Evolutionary conservation across 2,888 invertebrate species (phyloP), one percentile per base, ranked within the genome.

Genomic region (Dicyrtomina minuta): DNA sequence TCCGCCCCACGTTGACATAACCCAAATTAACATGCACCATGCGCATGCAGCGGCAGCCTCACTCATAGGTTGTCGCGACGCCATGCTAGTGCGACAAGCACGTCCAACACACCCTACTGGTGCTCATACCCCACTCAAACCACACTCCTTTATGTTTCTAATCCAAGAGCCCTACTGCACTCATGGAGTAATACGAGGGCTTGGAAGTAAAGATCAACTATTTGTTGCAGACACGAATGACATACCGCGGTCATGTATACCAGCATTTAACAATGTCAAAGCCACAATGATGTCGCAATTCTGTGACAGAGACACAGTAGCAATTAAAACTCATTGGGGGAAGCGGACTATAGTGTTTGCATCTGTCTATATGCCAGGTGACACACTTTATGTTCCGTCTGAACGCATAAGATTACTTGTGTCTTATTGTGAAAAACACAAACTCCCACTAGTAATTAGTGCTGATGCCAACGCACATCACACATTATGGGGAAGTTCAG

Each of bases 391-490:
- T n/a, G 5, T 17, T 4, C 46, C 46, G n/a, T 46, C 46, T 5
- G 33, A 3, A 5, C 4, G 8, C 33, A 5, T 8, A 33, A 33
- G 33, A 33, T 3, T 5, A 33, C 33, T 33, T 3, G 8, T 8
- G 3, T 3, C 8, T 5, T 33, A 33, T 33, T 33, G 8, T 8
- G 4, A 33, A 8, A 3, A 33, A 33, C 3, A 33, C 8, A 33
- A 33, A 33, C 33, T 72, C 0, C 51, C 64, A 4, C 64, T 72
- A 10, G 43, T 72, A 1, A 33, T 74, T 12, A 68, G 70, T 2
- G 67, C 66, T 4, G 74, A 74, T 64, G n/a, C n/a, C n/a, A n/a
- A n/a, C 53, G 68, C 74, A 0, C 74, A 74, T 43, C 72, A 72
- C 60, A 27, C 27, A 5, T 0, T 67, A 13, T 74, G 74, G 74